Evolutionary conservation across 2,797 vertebrate species (phyloP).

Genomic region (Sebastes diaconus): DNA sequence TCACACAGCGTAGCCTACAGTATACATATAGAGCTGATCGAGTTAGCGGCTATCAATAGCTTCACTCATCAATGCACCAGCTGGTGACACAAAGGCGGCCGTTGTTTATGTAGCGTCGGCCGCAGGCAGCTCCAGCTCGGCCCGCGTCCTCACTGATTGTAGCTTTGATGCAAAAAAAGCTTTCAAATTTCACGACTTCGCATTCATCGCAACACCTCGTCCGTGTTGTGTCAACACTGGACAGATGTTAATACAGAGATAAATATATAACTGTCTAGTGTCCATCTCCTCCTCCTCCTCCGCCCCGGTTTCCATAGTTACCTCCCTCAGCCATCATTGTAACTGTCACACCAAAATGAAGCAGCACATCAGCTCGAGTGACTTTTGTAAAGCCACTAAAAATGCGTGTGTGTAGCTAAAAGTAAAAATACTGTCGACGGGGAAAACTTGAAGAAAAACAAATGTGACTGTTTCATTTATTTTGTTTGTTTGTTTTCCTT

Average conservation of each 20-base stretch:
- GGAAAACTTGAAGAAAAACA: constrained; percentile 74
- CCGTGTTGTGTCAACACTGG: constrained; percentile 20
- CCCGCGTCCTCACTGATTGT: neutral
- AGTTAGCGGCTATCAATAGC: constrained; percentile 33
- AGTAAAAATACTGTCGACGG: constrained; percentile 43
- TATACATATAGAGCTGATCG: constrained; percentile 14
- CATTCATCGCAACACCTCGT: neutral
- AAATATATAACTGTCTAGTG: constrained; percentile 1
- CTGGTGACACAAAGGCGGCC: constrained; percentile 55
- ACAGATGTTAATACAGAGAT: constrained; percentile 20
- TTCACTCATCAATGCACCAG: constrained; percentile 45
- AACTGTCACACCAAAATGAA: constrained; percentile 29
- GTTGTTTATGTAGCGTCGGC: constrained; percentile 41
- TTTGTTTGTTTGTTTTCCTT: constrained; percentile 48
- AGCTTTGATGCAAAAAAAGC: neutral
- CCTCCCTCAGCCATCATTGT: constrained; percentile 18
- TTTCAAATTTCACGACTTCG: neutral
- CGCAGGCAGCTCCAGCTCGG: constrained; percentile 38
- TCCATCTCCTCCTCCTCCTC: neutral
- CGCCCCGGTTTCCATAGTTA: constrained; percentile 35
- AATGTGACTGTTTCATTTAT: constrained; percentile 62
- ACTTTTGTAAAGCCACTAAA: constrained; percentile 65
- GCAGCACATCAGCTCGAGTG: constrained; percentile 38
- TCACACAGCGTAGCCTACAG: neutral
- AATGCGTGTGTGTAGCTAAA: constrained; percentile 23